Conservation (phyloP, 1,140 invertebrate genomes). For the Bombus polaris region DNA sequence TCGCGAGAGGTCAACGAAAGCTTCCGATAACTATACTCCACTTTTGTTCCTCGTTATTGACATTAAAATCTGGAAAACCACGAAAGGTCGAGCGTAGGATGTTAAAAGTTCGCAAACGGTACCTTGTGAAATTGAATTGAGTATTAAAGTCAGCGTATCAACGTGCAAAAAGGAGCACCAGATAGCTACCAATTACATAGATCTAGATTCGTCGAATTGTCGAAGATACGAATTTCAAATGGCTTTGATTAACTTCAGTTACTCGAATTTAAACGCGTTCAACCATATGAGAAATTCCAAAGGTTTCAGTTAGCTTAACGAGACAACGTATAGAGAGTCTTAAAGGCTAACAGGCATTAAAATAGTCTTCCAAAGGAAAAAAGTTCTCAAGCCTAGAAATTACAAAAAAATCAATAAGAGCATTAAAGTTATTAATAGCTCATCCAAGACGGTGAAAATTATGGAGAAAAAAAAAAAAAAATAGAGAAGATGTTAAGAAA, state of each 20-base stretch:
- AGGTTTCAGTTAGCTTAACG: neutral
- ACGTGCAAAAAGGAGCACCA: neutral
- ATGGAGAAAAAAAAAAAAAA: slow-evolving; percentile 32
- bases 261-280: neutral
- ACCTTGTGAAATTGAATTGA: slow-evolving; percentile 31
- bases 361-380: slow-evolving; percentile 22
- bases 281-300: neutral
- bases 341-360: neutral
- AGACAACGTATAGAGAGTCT: neutral
- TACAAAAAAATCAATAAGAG: slow-evolving; percentile 53
- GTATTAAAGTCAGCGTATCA: neutral
- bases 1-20: neutral
- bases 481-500: slow-evolving; percentile 25
- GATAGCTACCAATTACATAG: neutral
- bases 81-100: slow-evolving; percentile 12
- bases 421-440: slow-evolving; percentile 44
- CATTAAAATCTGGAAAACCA: neutral
- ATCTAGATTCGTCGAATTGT: neutral
- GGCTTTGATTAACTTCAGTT: neutral
- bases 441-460: slow-evolving; percentile 39
- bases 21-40: neutral
- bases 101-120: slow-evolving; percentile 35
- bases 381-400: slow-evolving; percentile 44
- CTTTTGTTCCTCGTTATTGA: neutral
- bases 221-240: neutral